Base-by-base conservation (phyloP, 2,797 vertebrate genomes). In the Geotrypetes seraphini region DNA sequence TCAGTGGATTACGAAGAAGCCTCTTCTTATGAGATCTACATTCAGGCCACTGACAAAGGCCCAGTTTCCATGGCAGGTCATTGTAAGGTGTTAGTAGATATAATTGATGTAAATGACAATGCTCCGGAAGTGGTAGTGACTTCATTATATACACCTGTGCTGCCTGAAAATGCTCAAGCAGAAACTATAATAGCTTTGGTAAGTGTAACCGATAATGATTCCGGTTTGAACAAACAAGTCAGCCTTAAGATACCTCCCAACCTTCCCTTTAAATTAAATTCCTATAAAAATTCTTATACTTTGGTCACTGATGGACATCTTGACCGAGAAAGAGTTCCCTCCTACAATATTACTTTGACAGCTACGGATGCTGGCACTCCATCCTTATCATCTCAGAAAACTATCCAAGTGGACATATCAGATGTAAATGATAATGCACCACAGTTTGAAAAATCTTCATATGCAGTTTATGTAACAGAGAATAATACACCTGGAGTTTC, bases 381-480 rank as follows among this genome's bases (percentile, higher is more conserved):
- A n/a, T 69, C 86, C 7, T 69, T 97, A 25, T 89, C 89, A 10
- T 92, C 93, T 23, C 86, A 90, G 51, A 86, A 86, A 75, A 87
- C 85, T 5, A 85, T 97, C 43, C 78, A 66, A 19, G 81, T 98
- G 36, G 80, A 91, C 4, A 84, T 97, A 42, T 92, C 90, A 0
- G 95, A 98, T 10, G 75, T 97, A 38, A 98, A 96, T 28, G 94
- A 97, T 64, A 97, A 96, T 36, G 84, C 92, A 1, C 92, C 94
- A 6, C 80, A 50, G 25, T 98, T 98, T 5, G 75, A 87, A 33
- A 75, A 93, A 56, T 79, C 85, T 1, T 83, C 82, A 3, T 98
- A 96, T 51, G 89, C 90, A 4, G 79, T 96, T 53, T 97, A 97
- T 37, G 70, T 97, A 19, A 68, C 79, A 7, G 95, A 98, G 63